Evolutionary conservation across 2,888 invertebrate species (phyloP).

Genomic region (Loripinus fragilis): DNA sequence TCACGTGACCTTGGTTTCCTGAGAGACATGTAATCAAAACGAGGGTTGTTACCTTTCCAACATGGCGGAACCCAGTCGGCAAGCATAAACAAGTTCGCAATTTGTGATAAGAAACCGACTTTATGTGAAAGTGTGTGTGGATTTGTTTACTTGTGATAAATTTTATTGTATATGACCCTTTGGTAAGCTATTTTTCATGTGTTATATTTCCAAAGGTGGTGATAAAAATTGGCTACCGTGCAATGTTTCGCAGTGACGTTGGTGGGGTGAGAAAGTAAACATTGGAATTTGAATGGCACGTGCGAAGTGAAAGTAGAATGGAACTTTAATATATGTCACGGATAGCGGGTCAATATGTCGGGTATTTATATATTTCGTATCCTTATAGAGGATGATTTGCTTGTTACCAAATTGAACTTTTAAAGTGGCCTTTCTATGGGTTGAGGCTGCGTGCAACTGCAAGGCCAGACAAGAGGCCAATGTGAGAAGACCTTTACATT

Average conservation of each 20-base stretch:
- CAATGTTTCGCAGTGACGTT: slow-evolving; percentile 6
- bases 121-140: slow-evolving; percentile 48
- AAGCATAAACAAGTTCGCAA: slow-evolving; percentile 59
- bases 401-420: too few species aligned
- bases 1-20: slow-evolving; percentile 58
- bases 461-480: too few species aligned
- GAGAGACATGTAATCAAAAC: slow-evolving; percentile 48
- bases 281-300: slow-evolving; percentile 45
- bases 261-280: neutral
- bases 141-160: slow-evolving; percentile 28
- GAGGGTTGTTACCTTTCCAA: slow-evolving; percentile 57
- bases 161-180: slow-evolving; percentile 13
- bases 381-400: too few species aligned
- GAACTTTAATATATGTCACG: neutral
- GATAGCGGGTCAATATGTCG: slow-evolving; percentile 11
- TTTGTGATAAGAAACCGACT: slow-evolving; percentile 40
- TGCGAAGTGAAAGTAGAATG: slow-evolving; percentile 60
- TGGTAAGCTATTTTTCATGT: slow-evolving; percentile 17
- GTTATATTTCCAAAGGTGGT: neutral
- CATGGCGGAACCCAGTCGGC: slow-evolving; percentile 68
- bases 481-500: too few species aligned
- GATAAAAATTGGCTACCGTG: slow-evolving; percentile 6
- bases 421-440: too few species aligned
- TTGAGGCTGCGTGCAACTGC: too few species aligned
- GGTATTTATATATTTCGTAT: neutral